Conservation (phyloP, 2,888 invertebrate genomes). For the Pachydiplax longipennis region DNA sequence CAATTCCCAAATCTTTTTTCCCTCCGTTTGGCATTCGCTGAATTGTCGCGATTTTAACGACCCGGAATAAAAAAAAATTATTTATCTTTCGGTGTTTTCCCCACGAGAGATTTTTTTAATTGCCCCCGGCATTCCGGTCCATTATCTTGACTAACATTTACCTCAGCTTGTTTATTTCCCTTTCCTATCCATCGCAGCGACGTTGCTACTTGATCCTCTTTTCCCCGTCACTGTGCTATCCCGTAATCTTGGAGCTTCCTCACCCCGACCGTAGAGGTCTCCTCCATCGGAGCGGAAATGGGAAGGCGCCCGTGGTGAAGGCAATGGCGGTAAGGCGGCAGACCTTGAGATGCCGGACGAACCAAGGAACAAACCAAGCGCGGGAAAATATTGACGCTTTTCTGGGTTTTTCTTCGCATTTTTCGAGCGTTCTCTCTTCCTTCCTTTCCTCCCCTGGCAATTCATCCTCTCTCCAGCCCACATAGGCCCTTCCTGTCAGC, state of each 20-base stretch:
- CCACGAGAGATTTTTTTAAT: background rate
- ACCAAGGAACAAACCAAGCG: constrained; percentile 11
- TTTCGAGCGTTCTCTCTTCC: background rate
- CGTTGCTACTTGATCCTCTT: background rate
- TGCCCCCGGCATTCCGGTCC: background rate
- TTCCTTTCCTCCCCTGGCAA: background rate
- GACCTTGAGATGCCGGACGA: constrained; percentile 32
- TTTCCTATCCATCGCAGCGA: background rate
- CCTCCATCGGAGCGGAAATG: constrained; percentile 33
- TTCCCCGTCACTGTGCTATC: background rate
- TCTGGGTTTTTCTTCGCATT: background rate
- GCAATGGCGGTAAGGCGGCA: constrained; percentile 29
- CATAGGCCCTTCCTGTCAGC: background rate
- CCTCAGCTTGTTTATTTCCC: background rate
- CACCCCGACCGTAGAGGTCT: background rate
- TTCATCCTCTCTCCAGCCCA: background rate
- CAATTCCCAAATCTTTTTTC: background rate
- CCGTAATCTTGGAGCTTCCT: background rate
- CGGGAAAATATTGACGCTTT: constrained; percentile 31
- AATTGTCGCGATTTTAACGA: background rate
- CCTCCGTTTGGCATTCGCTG: background rate
- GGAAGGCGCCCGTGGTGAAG: constrained; percentile 31
- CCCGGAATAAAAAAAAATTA: background rate
- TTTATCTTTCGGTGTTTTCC: background rate
- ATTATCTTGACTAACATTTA: background rate